Evolutionary conservation across 2,888 invertebrate genomes (phyloP).

Genomic region (Eurois occulta): DNA sequence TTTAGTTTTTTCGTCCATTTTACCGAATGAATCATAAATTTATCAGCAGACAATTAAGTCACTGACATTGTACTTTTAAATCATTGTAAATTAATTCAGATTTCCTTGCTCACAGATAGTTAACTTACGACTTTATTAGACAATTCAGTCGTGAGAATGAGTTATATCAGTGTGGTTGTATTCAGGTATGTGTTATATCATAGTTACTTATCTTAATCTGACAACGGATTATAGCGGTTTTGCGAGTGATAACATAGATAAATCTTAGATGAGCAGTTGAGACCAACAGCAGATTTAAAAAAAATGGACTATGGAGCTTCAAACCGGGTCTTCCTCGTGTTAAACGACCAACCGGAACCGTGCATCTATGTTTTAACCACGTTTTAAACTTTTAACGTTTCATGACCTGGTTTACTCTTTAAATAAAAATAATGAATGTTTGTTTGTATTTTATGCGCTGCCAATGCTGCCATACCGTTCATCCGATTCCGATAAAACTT

Average conservation of each 20-base stretch:
- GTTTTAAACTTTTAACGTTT: too few relatives aligned
- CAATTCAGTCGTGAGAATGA: constrained; percentile 29
- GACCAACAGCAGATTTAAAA: too few relatives aligned
- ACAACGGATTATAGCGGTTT: background rate
- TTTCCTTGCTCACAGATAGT: background rate
- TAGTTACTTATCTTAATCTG: constrained; percentile 3
- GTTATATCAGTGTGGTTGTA: constrained; percentile 31
- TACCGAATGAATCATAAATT: background rate
- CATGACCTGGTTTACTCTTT: too few relatives aligned
- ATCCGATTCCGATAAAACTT: too few relatives aligned
- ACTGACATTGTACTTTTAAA: background rate
- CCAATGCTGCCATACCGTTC: too few relatives aligned
- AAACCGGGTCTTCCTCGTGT: too few relatives aligned
- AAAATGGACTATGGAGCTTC: too few relatives aligned
- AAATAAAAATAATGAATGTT: too few relatives aligned
- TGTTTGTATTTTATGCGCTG: too few relatives aligned
- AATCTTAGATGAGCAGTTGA: background rate
- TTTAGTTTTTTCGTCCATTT: background rate
- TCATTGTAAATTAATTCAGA: background rate
- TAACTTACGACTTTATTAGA: background rate
- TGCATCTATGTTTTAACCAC: too few relatives aligned
- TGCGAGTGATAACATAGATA: background rate
- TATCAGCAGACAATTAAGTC: background rate
- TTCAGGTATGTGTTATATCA: constrained; percentile 21
- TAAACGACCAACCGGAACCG: too few relatives aligned